These are phyloP conservation scores for Oxycera nigricornis DNA, from an alignment of 2,888 invertebrate species.

Conservation along the genomic window DNA sequence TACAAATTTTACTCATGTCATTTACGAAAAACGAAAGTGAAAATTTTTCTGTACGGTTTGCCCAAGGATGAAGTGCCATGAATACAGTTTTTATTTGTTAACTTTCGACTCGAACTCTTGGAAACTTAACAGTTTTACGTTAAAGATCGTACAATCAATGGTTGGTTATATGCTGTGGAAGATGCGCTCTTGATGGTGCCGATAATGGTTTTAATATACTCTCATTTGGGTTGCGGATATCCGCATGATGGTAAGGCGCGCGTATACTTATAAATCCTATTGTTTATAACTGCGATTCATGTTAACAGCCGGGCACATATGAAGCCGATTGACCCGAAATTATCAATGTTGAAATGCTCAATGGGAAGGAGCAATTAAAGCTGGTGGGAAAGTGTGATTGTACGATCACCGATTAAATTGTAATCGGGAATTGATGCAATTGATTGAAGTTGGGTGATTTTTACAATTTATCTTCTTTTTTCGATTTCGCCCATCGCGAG, in stretches of 20 bases:
- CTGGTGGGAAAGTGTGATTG: too few species aligned
- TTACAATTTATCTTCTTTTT: too few species aligned
- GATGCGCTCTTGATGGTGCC: background rate
- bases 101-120: background rate
- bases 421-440: too few species aligned
- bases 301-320: background rate
- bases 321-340: background rate
- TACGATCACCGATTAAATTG: too few species aligned
- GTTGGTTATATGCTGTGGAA: background rate
- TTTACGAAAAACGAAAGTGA: background rate
- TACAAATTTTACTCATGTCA: background rate
- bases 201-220: background rate
- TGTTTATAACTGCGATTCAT: conserved; percentile 11
- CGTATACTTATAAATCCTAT: background rate
- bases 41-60: background rate
- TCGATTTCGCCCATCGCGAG: too few species aligned
- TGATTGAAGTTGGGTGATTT: too few species aligned
- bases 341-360: too few species aligned
- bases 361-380: too few species aligned
- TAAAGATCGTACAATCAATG: background rate
- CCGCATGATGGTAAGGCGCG: background rate
- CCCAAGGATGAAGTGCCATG: background rate
- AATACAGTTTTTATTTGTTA: background rate
- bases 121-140: background rate
- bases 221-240: background rate